Base-by-base conservation (phyloP, 2,888 invertebrate genomes). In the Embidobia sp. region DNA sequence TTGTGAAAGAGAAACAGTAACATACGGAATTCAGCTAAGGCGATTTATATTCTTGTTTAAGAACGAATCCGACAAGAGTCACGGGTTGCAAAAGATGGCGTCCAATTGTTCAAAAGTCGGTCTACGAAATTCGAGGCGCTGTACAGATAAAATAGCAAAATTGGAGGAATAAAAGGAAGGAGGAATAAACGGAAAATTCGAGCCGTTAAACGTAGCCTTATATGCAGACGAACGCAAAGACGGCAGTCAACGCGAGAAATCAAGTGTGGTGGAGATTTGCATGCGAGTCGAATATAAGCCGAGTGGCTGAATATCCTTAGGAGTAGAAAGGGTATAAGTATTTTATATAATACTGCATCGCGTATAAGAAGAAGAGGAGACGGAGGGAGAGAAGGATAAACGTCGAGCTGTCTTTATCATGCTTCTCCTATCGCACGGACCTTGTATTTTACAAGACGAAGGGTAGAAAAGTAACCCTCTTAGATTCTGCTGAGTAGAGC, bases 221-320 rank as follows among this genome's bases (percentile, higher is more conserved):
- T 73, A 57, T 59, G 67, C 61, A 67, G 48, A 59, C 57, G 61
- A 70, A 63, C 64, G 64, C 72, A 73, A 73, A 73, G 64, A 73
- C 72, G 70, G 70, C 61, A 61, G 75, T 67, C 59, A 61, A 55
- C 84, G 84, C 79, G 85, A 82, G 87, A 87, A 87, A 87, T 87
- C 87, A 86, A 87, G 86, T 87, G 85, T 84, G 84, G 84, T 82
- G 84, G 84, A 86, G 86, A 87, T 87, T 87, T 87, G 86, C 87
- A 87, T 87, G 84, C 84, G 85, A 86, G 86, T 85, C 82, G 85
- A 86, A 85, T 73, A 86, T 87, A 86, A 87, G 87, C 86, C 83
- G 59, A 74, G 66, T 66, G 66, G 83, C 83, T 84, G 85, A 86
- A 87, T 86, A 87, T 85, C 83, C 83, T 80, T 49, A 70, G 78